These are phyloP conservation scores for Papilio elwesi DNA, from an alignment of 2,888 invertebrate genomes.

Conservation along the genomic window DNA sequence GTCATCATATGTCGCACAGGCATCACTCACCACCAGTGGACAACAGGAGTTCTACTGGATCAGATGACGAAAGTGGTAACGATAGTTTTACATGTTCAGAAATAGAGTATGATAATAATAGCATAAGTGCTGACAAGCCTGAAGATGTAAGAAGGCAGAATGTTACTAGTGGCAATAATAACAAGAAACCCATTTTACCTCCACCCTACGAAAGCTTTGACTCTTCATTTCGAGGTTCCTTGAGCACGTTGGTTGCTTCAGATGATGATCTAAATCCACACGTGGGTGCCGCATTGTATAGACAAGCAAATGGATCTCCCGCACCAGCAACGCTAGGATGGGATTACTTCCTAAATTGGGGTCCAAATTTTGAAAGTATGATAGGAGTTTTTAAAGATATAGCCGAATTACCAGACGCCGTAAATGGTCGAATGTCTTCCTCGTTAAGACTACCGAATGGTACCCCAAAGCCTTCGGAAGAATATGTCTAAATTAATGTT, in stretches of 20 bases:
- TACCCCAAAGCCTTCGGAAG: conserved; percentile 94
- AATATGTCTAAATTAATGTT: conserved; percentile 87
- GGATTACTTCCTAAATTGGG: conserved; percentile 98
- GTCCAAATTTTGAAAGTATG: conserved; percentile 97
- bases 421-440: conserved; percentile 88
- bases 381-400: conserved; percentile 98
- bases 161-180: conserved; percentile 79
- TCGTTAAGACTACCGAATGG: conserved; percentile 90
- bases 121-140: conserved; percentile 90
- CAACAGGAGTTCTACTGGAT: conserved; percentile 90
- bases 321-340: conserved; percentile 93
- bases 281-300: conserved; percentile 90
- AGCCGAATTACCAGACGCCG: conserved; percentile 95
- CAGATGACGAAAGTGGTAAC: conserved; percentile 96
- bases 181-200: conserved; percentile 88
- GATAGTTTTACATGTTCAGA: conserved; percentile 99
- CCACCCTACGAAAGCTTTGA: conserved; percentile 96
- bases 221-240: conserved; percentile 96
- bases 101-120: conserved; percentile 97
- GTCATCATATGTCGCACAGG: conserved; percentile 88
- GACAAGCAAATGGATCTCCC: conserved; percentile 91
- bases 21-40: conserved; percentile 90
- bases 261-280: conserved; percentile 95
- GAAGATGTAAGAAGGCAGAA: conserved; percentile 85
- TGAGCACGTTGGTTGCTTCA: conserved; percentile 96